These are phyloP conservation scores for Macrosteles quadrilineatus DNA, from an alignment of 1,140 invertebrate genomes.

Conservation along the genomic window DNA sequence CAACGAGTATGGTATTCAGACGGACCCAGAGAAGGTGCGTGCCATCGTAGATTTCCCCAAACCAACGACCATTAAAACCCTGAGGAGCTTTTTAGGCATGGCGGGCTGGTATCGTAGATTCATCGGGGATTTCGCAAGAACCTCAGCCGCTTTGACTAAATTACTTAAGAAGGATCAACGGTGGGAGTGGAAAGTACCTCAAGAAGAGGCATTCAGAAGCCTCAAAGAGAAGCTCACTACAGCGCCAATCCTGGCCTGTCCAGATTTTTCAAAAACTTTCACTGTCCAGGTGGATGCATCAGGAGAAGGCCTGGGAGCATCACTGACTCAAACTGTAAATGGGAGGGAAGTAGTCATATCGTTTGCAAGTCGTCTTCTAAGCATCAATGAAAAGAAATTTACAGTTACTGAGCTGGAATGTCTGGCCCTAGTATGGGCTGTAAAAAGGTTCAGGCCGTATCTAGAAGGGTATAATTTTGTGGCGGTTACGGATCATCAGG, in stretches of 20 bases:
- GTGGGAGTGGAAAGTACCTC: constrained; percentile 29
- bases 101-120: constrained; percentile 42
- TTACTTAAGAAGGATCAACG: constrained; percentile 42
- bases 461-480: no score
- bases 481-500: no score
- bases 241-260: constrained; percentile 40
- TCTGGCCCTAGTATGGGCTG: not conserved
- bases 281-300: not conserved
- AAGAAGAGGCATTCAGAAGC: constrained; percentile 34
- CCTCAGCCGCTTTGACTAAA: constrained; percentile 42
- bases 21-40: no score
- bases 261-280: constrained; percentile 32
- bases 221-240: constrained; percentile 40
- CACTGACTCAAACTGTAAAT: not conserved
- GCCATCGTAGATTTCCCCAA: constrained; percentile 41
- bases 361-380: not conserved
- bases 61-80: constrained; percentile 47
- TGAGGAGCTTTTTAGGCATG: constrained; percentile 47
- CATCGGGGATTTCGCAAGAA: constrained; percentile 46
- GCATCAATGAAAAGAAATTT: not conserved
- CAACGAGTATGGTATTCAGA: constrained; percentile 38
- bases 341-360: not conserved
- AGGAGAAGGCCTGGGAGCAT: not conserved
- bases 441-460: no score
- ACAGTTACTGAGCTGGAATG: not conserved